Conservation (phyloP, 2,113 vertebrate species). For the Pangasianodon gigas region DNA sequence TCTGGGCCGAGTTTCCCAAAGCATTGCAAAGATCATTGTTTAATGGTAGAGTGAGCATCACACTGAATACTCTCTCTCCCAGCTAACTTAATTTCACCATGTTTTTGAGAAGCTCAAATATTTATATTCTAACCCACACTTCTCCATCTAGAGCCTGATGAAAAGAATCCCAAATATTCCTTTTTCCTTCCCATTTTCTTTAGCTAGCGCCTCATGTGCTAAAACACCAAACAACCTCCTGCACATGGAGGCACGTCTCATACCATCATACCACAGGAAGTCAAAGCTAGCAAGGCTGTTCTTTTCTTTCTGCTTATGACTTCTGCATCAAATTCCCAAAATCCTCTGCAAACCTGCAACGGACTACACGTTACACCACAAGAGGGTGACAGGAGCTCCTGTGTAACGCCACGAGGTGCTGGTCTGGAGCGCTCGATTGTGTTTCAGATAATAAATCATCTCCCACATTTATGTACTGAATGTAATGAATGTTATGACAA, state of each 20-base stretch:
- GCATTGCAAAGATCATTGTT: not conserved
- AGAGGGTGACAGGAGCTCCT: not conserved
- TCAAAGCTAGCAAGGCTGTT: not conserved
- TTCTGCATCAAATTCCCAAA: not conserved
- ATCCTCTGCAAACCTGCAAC: not conserved
- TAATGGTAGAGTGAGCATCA: not conserved
- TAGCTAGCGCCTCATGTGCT: not conserved
- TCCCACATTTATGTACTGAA: not conserved
- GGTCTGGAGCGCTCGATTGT: not conserved
- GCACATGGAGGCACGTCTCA: not conserved
- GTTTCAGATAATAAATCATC: not conserved
- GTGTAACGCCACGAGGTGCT: not conserved
- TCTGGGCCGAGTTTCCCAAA: not conserved
- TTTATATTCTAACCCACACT: not conserved
- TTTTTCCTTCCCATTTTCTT: not conserved
- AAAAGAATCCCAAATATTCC: not conserved
- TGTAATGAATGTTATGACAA: too few relatives aligned
- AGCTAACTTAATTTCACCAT: not conserved
- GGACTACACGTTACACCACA: not conserved
- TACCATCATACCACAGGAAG: not conserved
- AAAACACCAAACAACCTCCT: not conserved
- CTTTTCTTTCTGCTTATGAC: not conserved
- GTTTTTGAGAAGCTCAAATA: not conserved
- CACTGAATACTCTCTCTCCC: not conserved
- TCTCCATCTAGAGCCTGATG: not conserved